Base-by-base conservation (phyloP, 2,888 invertebrate species). In the Gymnocheta viridis region DNA sequence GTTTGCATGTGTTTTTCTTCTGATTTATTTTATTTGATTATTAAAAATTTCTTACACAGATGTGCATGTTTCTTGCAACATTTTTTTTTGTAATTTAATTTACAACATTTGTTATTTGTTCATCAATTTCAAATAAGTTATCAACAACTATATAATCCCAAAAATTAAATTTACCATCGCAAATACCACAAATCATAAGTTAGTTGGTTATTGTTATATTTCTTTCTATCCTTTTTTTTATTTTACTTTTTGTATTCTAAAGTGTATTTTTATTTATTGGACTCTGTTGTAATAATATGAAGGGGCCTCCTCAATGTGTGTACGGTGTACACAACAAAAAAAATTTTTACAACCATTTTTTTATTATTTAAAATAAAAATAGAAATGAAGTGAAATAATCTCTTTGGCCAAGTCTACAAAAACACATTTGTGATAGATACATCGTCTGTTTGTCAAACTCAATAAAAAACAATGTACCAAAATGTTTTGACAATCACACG, bases 121-220 rank as follows among this genome's bases (percentile, higher is more conserved):
- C 9, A 66, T 49, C 47, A 19, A 47, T 32, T 66, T 29, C 17
- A 32, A 32, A 49, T 47, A 44, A 27, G 19, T 19, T 47, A 19
- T 47, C 32, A 32, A 49, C 19, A 32, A 47, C 19, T 7, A 49
- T 6, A 19, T 44, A 29, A 64, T 47, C 24, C 29, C 29, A 29
- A 12, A 41, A 56, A 56, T 56, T 67, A 5, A 51, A 38, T 69
- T 69, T 69, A 54, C 49, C 27, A 54, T 51, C 24, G 38, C 22
- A 22, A 51, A 24, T 38, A 38, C 54, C 38, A 70, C 70, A 70
- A 58, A 58, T 70, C 56, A 70, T 29, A 67, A 67, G 67, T 35
- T 67, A 10, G 1, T 54, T 17, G 24, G 14, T 14, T 60, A 38
- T 6, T 54, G 14, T 12, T 2, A 0, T 54, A 29, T 56, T 10